Evolutionary conservation across 2,888 invertebrate genomes (phyloP).

Genomic region (Metopia argyrocephala): DNA sequence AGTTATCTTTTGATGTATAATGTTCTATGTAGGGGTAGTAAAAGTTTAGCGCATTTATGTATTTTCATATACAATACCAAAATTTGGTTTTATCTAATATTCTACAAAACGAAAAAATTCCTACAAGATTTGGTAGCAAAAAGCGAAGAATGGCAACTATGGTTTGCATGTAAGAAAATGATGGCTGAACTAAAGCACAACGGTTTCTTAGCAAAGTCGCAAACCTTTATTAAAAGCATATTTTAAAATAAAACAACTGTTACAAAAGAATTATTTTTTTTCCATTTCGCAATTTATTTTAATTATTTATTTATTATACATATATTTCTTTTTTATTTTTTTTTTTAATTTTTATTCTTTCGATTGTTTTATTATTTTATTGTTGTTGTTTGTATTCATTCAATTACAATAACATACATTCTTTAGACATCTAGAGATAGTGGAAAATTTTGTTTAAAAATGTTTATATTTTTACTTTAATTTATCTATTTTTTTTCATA

Average conservation of each 20-base stretch:
- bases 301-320: slow-evolving; percentile 30
- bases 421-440: slow-evolving; percentile 59
- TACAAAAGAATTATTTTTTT: not conserved
- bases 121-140: too few relatives aligned
- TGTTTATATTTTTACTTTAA: slow-evolving; percentile 13
- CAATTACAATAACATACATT: slow-evolving; percentile 60
- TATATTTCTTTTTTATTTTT: slow-evolving; percentile 12
- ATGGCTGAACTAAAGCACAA: too few relatives aligned
- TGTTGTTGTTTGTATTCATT: slow-evolving; percentile 34
- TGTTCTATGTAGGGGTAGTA: too few relatives aligned
- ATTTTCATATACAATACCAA: too few relatives aligned
- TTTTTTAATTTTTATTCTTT: not conserved
- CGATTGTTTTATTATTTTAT: not conserved
- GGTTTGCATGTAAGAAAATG: too few relatives aligned
- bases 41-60: too few relatives aligned
- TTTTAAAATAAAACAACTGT: too few relatives aligned
- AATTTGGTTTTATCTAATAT: too few relatives aligned
- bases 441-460: slow-evolving; percentile 53
- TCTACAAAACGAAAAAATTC: too few relatives aligned
- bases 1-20: too few relatives aligned
- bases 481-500: slow-evolving; percentile 1
- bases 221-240: too few relatives aligned
- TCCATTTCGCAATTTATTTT: not conserved
- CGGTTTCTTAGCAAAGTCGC: not conserved
- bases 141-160: too few relatives aligned